Base-by-base conservation (phyloP, 2,888 invertebrate genomes). In the Parnassius glacialis region DNA sequence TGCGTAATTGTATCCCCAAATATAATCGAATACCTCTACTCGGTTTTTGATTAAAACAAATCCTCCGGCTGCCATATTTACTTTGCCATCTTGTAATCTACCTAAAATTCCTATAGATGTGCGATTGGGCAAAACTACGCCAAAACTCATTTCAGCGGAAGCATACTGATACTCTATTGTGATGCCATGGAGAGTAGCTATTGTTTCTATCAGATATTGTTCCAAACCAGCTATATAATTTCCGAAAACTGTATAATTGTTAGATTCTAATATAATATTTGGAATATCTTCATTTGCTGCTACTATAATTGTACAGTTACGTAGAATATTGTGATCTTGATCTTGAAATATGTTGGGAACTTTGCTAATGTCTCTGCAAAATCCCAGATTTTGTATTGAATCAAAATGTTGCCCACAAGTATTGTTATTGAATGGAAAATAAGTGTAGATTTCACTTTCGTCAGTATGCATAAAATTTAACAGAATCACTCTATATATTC, bases 1-100 rank as follows among this genome's bases (percentile, higher is more conserved):
- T 20, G 70, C 76, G 56, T 76, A 83, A 61, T 74, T 76, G 55
- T 80, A 78, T 10, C 84, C 85, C 73, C 74, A 81, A 43, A 86
- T 66, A 41, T 69, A 84, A 62, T 86, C 85, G 52, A 85, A 85
- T 20, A 78, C 54, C 48, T 79, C 68, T 3, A 76, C 70, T 65
- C 84, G 73, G 62, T 84, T 85, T 64, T 70, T 70, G 44, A 80
- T 80, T 20, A 87, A 66, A 41, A 75, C 52, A 9, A 76, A 79
- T 0, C 82, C 83, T 13, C 85, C 85, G 20, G 73, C 72, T 0
- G 73, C 79, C 34, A 87, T 69, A 52, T 79, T 78, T 9, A 76
- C 80, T 64, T 74, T 68, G 57, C 73, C 67, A 25, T 63, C 71
- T 59, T 81, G 74, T 59, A 87, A 64, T 53, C 70, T 70, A 9